Evolutionary conservation across 2,888 invertebrate species (phyloP).

Genomic region (Temnothorax ravouxi): DNA sequence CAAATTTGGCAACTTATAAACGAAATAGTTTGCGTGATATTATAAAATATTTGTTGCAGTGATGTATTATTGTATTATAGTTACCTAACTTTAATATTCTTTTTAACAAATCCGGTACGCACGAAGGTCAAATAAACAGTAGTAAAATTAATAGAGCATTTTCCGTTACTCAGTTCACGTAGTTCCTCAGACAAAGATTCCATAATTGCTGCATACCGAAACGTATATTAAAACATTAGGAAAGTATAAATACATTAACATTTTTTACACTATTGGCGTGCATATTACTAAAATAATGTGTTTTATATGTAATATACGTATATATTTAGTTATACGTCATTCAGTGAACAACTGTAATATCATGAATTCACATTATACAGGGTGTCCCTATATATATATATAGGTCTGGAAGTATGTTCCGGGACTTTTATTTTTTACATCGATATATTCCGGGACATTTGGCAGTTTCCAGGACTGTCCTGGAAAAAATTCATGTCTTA

Average conservation of each 20-base stretch:
- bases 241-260: neutral
- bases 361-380: too few relatives aligned
- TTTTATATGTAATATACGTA: too few relatives aligned
- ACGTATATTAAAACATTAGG: neutral
- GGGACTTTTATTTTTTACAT: too few relatives aligned
- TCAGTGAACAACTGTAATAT: too few relatives aligned
- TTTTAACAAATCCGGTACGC: neutral
- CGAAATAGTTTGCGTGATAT: neutral
- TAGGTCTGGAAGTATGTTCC: too few relatives aligned
- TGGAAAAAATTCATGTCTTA: too few relatives aligned
- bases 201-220: neutral
- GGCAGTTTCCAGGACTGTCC: too few relatives aligned
- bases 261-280: neutral
- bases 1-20: too few relatives aligned
- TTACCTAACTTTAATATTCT: neutral
- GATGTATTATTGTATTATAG: neutral
- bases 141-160: slow-evolving; percentile 41
- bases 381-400: too few relatives aligned
- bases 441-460: too few relatives aligned
- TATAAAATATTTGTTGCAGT: neutral
- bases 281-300: too few relatives aligned
- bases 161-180: neutral
- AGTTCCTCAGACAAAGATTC: neutral
- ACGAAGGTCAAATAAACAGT: neutral
- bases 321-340: too few relatives aligned